Base-by-base conservation (phyloP, 2,888 invertebrate species). In the Helleia helle region DNA sequence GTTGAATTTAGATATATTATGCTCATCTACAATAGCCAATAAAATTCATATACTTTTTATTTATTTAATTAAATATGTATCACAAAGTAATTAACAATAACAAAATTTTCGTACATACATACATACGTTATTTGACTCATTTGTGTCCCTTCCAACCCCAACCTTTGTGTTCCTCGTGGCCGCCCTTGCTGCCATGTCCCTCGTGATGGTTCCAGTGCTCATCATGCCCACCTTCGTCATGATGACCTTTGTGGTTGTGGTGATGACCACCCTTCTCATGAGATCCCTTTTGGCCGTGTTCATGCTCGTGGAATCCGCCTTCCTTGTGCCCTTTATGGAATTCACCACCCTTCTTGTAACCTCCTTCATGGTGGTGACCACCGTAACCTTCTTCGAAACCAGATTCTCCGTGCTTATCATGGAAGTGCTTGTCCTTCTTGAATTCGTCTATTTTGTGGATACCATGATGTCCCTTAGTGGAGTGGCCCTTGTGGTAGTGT, bases 351-450 rank as follows among this genome's bases (percentile, higher is more conserved):
- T 93, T 90, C 70, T 93, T 90, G 73, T 89, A 90, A 27, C 90
- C 91, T 49, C 91, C 91, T 62, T 90, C 91, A 56, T 93, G 89
- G 59, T 93, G 91, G 67, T 90, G 89, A 28, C 88, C 91, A 38
- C 93, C 93, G 59, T 94, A 91, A 48, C 91, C 91, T 63, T 92
- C 91, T 69, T 93, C 92, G 53, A 92, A 91, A 1, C 92, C 93
- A 41, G 90, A 90, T 52, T 92, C 92, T 51, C 94, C 93, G 58
- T 93, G 91, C 64, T 94, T 93, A 56, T 94, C 94, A 65, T 90
- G 93, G 88, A 93, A 94, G 65, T 94, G 92, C 57, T 94, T 93
- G 58, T 94, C 91, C 67, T 94, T 94, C 65, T 93, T 93, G 74
- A 89, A 93, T 70, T 94, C 94, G 69, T 94, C 93, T 66, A 92